Conservation (phyloP, 2,113 vertebrate species). For the Nicator chloris region DNA sequence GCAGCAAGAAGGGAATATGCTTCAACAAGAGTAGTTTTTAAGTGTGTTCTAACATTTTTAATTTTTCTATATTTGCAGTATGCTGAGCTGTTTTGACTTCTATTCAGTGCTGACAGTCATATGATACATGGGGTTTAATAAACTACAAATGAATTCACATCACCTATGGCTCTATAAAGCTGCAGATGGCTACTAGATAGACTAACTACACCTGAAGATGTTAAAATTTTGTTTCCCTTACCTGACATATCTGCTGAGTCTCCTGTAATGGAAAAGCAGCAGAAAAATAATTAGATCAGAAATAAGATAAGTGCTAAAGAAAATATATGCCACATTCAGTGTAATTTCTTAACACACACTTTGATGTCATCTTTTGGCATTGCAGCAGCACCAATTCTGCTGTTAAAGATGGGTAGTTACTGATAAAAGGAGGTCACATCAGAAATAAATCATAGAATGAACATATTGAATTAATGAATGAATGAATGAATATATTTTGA, state of each 20-base stretch:
- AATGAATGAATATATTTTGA: not conserved
- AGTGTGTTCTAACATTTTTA: not conserved
- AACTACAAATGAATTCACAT: constrained; percentile 1
- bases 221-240: constrained; percentile 75
- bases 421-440: not conserved
- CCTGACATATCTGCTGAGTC: constrained; percentile 98
- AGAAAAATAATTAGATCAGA: constrained; percentile 71
- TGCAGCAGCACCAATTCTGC: not conserved
- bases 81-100: not conserved
- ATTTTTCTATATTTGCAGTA: not conserved
- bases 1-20: not conserved
- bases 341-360: constrained; percentile 26
- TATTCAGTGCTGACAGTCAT: constrained; percentile 16
- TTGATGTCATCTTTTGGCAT: constrained; percentile 7
- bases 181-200: not conserved
- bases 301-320: constrained; percentile 42
- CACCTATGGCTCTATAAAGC: constrained; percentile 19
- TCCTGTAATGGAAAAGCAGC: constrained; percentile 83
- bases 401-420: not conserved
- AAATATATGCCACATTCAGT: constrained; percentile 51
- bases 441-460: not conserved
- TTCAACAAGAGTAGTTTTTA: not conserved
- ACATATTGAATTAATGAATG: not conserved
- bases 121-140: constrained; percentile 2
- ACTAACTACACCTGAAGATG: constrained; percentile 55